A percentile compares a stretch with the other conserved stretches of the same genome.
These are phyloP conservation scores for Lepidurus apus DNA, from an alignment of 1,140 invertebrate genomes.

Conservation along the genomic window DNA sequence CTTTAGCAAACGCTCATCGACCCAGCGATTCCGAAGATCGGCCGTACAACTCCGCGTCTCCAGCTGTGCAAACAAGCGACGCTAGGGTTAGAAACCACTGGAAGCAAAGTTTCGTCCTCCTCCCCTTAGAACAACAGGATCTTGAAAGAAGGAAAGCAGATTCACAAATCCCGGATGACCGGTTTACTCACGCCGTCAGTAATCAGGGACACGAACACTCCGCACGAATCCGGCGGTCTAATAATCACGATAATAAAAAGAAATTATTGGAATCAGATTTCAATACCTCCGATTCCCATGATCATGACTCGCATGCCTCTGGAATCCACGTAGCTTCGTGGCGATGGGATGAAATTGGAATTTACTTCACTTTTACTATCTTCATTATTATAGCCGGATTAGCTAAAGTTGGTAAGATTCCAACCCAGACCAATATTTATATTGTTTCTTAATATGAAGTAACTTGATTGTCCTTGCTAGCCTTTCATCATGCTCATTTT, in stretches of 20 bases:
- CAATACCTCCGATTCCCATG: background rate
- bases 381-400: constrained; percentile 58
- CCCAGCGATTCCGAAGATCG: background rate
- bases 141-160: background rate
- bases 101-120: background rate
- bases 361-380: constrained; percentile 53
- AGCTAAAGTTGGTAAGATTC: constrained; percentile 55
- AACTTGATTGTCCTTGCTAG: constrained; percentile 38
- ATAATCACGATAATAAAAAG: background rate
- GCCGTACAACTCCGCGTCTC: background rate
- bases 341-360: constrained; percentile 54
- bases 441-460: constrained; percentile 24
- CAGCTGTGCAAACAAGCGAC: background rate
- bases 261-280: background rate
- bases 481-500: constrained; percentile 47
- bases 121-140: background rate
- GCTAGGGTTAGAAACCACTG: background rate
- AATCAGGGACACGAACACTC: background rate
- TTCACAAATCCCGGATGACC: background rate
- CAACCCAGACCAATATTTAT: background rate
- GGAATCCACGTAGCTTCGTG: constrained; percentile 48
- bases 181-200: background rate
- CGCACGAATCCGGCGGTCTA: background rate
- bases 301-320: constrained; percentile 35
- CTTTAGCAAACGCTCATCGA: background rate